Percentiles rank a stretch among this genome's conserved stretches.
Conservation (phyloP, 2,888 invertebrate species). For the Polia nebulosa region DNA sequence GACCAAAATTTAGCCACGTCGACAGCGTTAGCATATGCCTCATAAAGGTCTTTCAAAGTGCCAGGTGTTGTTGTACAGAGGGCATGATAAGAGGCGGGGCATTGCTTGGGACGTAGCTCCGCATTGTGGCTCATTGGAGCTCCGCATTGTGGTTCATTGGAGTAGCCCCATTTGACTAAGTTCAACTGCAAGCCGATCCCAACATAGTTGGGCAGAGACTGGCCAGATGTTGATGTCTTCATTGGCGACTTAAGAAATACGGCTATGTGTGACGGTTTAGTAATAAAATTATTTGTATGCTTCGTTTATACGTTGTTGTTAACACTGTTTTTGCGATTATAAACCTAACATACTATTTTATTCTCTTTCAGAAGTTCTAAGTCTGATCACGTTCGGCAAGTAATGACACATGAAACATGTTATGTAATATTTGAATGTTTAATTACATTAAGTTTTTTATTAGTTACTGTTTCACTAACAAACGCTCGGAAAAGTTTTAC, state of each 20-base stretch:
- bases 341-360: conserved; percentile 60
- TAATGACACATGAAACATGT: neutral
- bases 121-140: too few relatives aligned
- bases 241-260: neutral
- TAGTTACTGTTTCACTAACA: conserved; percentile 10
- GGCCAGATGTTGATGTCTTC: neutral
- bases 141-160: too few relatives aligned
- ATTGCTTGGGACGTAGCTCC: too few relatives aligned
- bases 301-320: neutral
- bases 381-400: neutral
- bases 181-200: neutral
- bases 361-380: neutral
- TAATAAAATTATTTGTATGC: neutral
- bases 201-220: too few relatives aligned
- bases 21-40: too few relatives aligned
- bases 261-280: neutral
- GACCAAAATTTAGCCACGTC: too few relatives aligned
- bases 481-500: conserved; percentile 40
- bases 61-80: too few relatives aligned
- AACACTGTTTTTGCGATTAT: conserved; percentile 87
- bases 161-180: too few relatives aligned
- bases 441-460: neutral
- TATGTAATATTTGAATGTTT: neutral
- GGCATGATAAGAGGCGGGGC: too few relatives aligned
- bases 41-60: too few relatives aligned